Conservation (phyloP, 2,797 vertebrate species). For the Spinus olivaceus region DNA sequence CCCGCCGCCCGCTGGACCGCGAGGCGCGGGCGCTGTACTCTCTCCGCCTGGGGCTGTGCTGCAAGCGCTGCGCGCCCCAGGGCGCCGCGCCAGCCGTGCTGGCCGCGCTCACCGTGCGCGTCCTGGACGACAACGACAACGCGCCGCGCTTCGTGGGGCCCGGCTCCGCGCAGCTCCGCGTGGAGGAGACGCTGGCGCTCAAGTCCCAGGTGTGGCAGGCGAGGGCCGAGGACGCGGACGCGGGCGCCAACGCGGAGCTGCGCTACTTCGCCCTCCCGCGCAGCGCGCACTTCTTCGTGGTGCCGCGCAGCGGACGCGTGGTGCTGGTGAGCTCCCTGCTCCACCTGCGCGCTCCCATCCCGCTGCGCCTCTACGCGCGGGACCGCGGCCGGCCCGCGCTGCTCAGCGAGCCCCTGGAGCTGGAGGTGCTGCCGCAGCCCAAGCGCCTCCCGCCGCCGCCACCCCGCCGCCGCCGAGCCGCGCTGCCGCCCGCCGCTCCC, state of each 20-base stretch:
- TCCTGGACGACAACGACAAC: slow-evolving; percentile 89
- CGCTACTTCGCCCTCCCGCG: slow-evolving; percentile 81
- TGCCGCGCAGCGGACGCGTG: slow-evolving; percentile 87
- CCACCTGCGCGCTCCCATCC: slow-evolving; percentile 75
- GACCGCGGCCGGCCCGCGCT: slow-evolving; percentile 83
- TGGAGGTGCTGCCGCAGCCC: slow-evolving; percentile 79
- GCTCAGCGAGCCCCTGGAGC: slow-evolving; percentile 76
- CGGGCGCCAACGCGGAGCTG: slow-evolving; percentile 84
- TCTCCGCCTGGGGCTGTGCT: slow-evolving; percentile 78
- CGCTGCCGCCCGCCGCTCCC: slow-evolving; percentile 22
- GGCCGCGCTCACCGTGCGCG: slow-evolving; percentile 81
- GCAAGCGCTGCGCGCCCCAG: slow-evolving; percentile 68
- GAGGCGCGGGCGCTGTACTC: slow-evolving; percentile 74
- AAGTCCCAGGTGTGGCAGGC: slow-evolving; percentile 79
- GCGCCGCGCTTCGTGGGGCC: slow-evolving; percentile 75
- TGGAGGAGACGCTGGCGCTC: slow-evolving; percentile 85
- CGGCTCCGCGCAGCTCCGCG: slow-evolving; percentile 66
- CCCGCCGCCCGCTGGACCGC: slow-evolving; percentile 80
- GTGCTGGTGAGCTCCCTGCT: slow-evolving; percentile 87
- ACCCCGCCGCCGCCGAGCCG: not conserved
- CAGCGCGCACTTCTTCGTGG: slow-evolving; percentile 85
- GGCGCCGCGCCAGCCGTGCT: slow-evolving; percentile 64
- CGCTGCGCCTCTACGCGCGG: slow-evolving; percentile 80
- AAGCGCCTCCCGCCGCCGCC: not conserved
- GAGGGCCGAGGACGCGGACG: slow-evolving; percentile 80